Evolutionary conservation across 1,140 invertebrate species (phyloP).

Genomic region (Macrobrachium nipponense): DNA sequence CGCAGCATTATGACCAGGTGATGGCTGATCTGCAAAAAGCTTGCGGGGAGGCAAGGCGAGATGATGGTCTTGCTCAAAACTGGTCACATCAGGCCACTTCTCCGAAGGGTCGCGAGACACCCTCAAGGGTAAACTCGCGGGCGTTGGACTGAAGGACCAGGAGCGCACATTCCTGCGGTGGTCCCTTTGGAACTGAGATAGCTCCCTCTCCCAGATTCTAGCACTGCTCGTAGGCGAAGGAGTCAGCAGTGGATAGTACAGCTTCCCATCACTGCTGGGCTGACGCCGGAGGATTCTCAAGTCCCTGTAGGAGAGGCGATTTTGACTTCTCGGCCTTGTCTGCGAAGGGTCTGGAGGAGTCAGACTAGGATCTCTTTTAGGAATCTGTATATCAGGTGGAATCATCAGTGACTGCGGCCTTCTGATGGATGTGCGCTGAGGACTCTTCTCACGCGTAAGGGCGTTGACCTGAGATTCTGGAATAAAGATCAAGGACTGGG

Average conservation of each 20-base stretch:
- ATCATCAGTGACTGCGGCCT: not conserved
- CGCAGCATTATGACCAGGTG: no score
- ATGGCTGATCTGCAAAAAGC: no score
- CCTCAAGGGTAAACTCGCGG: not conserved
- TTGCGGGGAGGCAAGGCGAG: no score
- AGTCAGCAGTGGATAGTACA: no score
- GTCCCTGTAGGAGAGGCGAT: not conserved
- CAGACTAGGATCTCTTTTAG: slow-evolving; percentile 11
- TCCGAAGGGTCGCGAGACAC: no score
- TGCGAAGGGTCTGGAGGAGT: not conserved
- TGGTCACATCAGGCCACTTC: no score
- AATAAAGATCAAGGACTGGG: slow-evolving; percentile 14
- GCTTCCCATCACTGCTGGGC: not conserved
- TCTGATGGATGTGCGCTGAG: not conserved
- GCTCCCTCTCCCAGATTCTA: not conserved
- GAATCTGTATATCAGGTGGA: not conserved
- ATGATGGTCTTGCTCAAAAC: no score
- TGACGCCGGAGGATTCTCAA: not conserved
- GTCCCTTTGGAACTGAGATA: not conserved
- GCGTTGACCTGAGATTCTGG: not conserved
- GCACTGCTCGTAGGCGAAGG: no score
- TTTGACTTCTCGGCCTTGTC: not conserved
- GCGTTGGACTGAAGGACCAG: not conserved
- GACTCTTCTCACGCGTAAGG: not conserved
- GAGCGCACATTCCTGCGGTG: not conserved